A percentile compares a stretch with the other conserved stretches of the same genome.
Conservation (phyloP, 1,140 invertebrate species). For the Pseudoatta argentina region DNA sequence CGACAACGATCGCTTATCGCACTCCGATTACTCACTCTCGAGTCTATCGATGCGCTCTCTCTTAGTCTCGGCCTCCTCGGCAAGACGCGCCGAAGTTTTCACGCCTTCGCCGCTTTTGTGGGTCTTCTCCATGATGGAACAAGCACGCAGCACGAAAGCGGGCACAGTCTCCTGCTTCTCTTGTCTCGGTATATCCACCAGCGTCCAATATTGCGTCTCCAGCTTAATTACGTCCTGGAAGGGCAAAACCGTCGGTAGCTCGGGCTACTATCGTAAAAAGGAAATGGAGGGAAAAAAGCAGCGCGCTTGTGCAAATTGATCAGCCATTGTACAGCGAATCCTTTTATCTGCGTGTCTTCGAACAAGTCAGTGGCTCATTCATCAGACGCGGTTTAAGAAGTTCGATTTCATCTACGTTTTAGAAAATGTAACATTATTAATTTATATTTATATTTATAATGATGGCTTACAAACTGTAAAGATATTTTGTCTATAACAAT, state of each 20-base stretch:
- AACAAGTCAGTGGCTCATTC: constrained; percentile 1
- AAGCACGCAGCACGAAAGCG: constrained; percentile 95
- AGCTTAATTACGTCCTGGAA: constrained; percentile 95
- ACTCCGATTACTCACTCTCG: constrained; percentile 88
- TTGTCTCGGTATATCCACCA: constrained; percentile 95
- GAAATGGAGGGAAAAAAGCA: not conserved
- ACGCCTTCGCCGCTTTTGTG: constrained; percentile 95
- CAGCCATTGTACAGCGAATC: constrained; percentile 2
- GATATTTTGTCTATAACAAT: not conserved
- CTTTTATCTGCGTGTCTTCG: constrained; percentile 34
- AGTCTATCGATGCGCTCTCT: constrained; percentile 94
- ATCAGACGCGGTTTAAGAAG: constrained; percentile 11
- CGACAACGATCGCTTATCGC: not conserved
- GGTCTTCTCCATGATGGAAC: constrained; percentile 96
- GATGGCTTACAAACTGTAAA: not conserved
- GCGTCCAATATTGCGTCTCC: constrained; percentile 97
- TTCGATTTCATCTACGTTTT: not conserved
- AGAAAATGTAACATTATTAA: not conserved
- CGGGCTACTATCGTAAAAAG: not conserved
- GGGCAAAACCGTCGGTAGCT: constrained; percentile 24
- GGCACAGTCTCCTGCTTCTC: constrained; percentile 96
- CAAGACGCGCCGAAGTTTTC: constrained; percentile 93
- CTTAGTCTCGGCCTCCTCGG: constrained; percentile 93
- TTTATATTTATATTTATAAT: not conserved
- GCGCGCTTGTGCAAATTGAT: constrained; percentile 13